Base-by-base conservation (phyloP, 2,888 invertebrate species). In the Lordiphosa andalusiaca region DNA sequence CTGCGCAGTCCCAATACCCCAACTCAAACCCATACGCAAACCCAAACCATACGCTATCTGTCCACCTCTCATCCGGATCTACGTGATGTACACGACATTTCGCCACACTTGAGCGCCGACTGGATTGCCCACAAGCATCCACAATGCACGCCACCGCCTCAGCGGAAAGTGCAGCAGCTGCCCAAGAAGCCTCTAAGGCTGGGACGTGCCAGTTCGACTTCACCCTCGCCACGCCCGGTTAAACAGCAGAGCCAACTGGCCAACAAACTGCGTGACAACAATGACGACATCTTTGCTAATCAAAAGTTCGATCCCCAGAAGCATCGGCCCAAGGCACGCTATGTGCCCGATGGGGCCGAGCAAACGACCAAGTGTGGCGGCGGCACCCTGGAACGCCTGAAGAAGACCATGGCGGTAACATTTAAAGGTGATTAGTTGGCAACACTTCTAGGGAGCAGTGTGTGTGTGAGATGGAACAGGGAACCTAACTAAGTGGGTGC, bases 101-200 rank as follows among this genome's bases (percentile, higher is more conserved):
- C 95, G 0, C 94, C 95, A 0, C 95, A 95, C 88, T 88, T 96
- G 62, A 92, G 93, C 0, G 95, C 94, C 2, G 91, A 93, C 6
- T 96, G 96, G 95, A 92, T 94, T 36, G 95, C 96, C 0, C 96
- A 96, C 87, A 92, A 92, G 71, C 95, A 93, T 86, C 95, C 95
- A 0, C 47, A 74, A 13, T 73, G 73, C 9, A 63, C 70, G 9
- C 53, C 56, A n/a, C 53, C 53, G 39, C 54, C 55, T 4, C 50
- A 55, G 2, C 40, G 40, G 6, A 91, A 92, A 92, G 93, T 4
- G 10, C 58, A 60, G 4, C 64, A 68, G 2, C 37, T 58, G 78
- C 94, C 75, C 19, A 54, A 35, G 39, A 48, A 67, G 30, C 67
- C 55, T 2, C 71, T 38, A 9, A 57, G 69, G 2, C n/a, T 91